These are phyloP conservation scores for Garra rufa DNA, from an alignment of 2,113 vertebrate species.

Conservation along the genomic window DNA sequence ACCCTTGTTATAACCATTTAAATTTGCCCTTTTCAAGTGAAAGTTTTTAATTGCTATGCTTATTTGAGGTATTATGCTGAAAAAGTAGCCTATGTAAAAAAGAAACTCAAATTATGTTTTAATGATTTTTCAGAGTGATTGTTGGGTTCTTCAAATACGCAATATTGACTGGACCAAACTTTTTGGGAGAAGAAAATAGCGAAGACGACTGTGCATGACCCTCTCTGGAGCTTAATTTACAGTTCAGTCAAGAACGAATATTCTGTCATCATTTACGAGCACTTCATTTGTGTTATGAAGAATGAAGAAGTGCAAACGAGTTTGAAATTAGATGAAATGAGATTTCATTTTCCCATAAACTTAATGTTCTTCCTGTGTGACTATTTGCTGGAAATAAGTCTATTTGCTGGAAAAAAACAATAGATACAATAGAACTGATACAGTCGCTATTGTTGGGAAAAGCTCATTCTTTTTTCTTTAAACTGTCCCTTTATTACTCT, in stretches of 20 bases:
- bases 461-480: not conserved
- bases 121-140: not conserved
- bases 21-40: constrained; percentile 10
- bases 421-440: not conserved
- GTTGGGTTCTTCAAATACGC: not conserved
- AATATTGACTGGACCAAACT: not conserved
- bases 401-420: not conserved
- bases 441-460: not conserved
- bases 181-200: not conserved
- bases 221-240: not conserved
- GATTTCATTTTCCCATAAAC: not conserved
- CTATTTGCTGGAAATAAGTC: not conserved
- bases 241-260: not conserved
- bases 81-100: not conserved
- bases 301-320: not conserved
- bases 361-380: not conserved
- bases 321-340: not conserved
- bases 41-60: not conserved
- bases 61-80: not conserved
- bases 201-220: not conserved
- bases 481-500: not conserved
- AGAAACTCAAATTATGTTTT: not conserved
- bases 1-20: not conserved
- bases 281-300: not conserved
- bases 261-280: not conserved